These are phyloP conservation scores for Spodoptera frugiperda DNA, from an alignment of 1,140 invertebrate species.

Conservation along the genomic window DNA sequence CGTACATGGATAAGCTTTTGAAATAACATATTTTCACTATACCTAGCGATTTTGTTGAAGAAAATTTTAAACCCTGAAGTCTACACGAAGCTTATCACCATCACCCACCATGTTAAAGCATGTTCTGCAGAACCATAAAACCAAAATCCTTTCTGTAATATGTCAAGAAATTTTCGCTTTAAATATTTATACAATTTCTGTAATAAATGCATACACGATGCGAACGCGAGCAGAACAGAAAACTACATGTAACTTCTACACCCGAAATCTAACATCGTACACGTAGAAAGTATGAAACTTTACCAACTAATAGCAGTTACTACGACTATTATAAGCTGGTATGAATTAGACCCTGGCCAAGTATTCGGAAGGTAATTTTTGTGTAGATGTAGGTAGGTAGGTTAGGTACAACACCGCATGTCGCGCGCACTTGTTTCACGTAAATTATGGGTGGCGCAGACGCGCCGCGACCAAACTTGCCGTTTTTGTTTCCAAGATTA, in stretches of 20 bases:
- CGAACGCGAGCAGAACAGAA: slow-evolving; percentile 14
- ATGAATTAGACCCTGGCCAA: slow-evolving; percentile 17
- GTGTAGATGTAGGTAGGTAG: slow-evolving; percentile 40
- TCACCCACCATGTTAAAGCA: neutral
- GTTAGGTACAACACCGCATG: slow-evolving; percentile 61
- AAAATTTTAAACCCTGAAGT: too few species aligned
- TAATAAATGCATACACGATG: slow-evolving; percentile 13
- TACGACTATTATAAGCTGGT: slow-evolving; percentile 23
- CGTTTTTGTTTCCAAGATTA: slow-evolving; percentile 83
- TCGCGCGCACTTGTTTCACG: slow-evolving; percentile 75
- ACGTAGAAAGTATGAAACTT: slow-evolving; percentile 8
- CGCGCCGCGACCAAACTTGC: slow-evolving; percentile 71
- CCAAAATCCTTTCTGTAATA: slow-evolving; percentile 3
- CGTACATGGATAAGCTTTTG: too few species aligned
- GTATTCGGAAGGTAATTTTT: slow-evolving; percentile 44
- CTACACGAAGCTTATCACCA: too few species aligned
- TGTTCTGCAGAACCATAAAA: neutral
- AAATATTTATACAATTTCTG: slow-evolving; percentile 25
- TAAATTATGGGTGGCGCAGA: slow-evolving; percentile 76
- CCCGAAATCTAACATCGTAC: slow-evolving; percentile 12
- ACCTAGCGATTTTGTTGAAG: too few species aligned
- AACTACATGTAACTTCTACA: slow-evolving; percentile 19
- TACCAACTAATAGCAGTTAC: slow-evolving; percentile 36
- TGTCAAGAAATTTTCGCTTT: slow-evolving; percentile 9
- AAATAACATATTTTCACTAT: too few species aligned